Percentiles rank a stretch among this genome's conserved stretches.
These are phyloP conservation scores for Sinocyclocheilus rhinocerous DNA, from an alignment of 2,113 vertebrate genomes.

Conservation along the genomic window DNA sequence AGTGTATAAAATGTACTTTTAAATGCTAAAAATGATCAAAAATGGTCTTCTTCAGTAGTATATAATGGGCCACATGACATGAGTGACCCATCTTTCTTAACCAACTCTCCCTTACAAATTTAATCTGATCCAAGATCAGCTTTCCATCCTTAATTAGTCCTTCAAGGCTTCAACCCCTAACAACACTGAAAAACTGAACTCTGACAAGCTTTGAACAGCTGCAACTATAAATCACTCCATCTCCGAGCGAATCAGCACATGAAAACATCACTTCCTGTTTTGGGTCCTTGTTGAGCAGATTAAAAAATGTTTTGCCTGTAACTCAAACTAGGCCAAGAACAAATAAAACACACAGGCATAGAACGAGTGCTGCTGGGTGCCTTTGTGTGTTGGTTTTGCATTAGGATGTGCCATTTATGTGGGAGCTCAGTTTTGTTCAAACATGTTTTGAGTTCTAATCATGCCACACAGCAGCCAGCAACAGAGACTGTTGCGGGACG, in stretches of 20 bases:
- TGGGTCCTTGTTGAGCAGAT: not conserved
- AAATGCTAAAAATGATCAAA: too few species aligned
- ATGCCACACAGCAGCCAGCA: not conserved
- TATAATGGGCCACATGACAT: too few species aligned
- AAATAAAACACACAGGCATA: slow-evolving; percentile 19
- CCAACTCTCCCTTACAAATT: not conserved
- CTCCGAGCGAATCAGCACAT: not conserved
- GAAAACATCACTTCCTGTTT: slow-evolving; percentile 13
- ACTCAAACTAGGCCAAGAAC: slow-evolving; percentile 55
- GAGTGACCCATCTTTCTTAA: not conserved
- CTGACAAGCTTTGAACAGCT: not conserved
- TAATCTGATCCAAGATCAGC: too few species aligned
- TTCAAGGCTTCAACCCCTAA: not conserved
- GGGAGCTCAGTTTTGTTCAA: not conserved
- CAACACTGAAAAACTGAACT: not conserved
- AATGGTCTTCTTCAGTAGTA: too few species aligned
- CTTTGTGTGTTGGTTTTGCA: not conserved
- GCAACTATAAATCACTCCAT: not conserved
- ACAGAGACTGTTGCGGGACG: too few species aligned
- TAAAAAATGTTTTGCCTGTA: not conserved
- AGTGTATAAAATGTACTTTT: too few species aligned
- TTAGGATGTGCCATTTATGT: not conserved
- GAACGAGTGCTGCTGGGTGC: slow-evolving; percentile 1
- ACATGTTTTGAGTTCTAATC: slow-evolving; percentile 20
- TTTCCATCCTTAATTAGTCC: too few species aligned